Percentiles rank a stretch among this genome's conserved stretches.
phyloP scores from a whole-genome alignment of 2,888 invertebrate species.

The Linnaemya tessellans region DNA sequence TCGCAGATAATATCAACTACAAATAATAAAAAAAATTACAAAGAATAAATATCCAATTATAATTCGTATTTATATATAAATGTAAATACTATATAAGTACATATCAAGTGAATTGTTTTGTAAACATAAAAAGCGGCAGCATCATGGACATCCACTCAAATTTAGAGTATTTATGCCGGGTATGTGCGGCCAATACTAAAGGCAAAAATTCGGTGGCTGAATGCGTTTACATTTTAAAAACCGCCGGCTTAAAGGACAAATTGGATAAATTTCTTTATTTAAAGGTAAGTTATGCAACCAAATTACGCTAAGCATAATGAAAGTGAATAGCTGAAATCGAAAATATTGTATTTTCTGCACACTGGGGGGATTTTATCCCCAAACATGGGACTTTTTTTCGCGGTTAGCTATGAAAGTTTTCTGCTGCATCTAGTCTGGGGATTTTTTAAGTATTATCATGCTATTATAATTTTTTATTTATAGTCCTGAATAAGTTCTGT shows the following conservation, averaged over 20 bases:
- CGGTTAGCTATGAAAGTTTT: no score
- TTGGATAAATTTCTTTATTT: slow-evolving; percentile 78
- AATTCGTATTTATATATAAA: neutral
- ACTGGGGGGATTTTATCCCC: no score
- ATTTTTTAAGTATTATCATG: no score
- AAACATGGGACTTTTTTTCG: no score
- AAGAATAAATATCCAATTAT: neutral
- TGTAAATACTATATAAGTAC: neutral
- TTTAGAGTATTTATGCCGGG: slow-evolving; percentile 80
- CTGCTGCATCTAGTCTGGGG: no score
- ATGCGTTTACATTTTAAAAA: slow-evolving; percentile 80
- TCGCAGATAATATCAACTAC: neutral
- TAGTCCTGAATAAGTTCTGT: no score
- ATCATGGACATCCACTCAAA: slow-evolving; percentile 76
- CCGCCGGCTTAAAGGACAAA: slow-evolving; percentile 78
- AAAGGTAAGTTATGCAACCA: slow-evolving; percentile 75
- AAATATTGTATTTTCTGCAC: no score
- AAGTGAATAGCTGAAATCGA: no score
- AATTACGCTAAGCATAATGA: neutral
- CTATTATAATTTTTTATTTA: no score
- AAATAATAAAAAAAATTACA: neutral
- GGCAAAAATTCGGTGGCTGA: slow-evolving; percentile 79
- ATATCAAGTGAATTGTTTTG: slow-evolving; percentile 4
- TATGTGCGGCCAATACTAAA: slow-evolving; percentile 80
- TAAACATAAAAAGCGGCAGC: slow-evolving; percentile 29